Percentiles rank a stretch among this genome's conserved stretches.
phyloP scores from a whole-genome alignment of 2,113 vertebrate genomes.

The Antigone vipio region DNA sequence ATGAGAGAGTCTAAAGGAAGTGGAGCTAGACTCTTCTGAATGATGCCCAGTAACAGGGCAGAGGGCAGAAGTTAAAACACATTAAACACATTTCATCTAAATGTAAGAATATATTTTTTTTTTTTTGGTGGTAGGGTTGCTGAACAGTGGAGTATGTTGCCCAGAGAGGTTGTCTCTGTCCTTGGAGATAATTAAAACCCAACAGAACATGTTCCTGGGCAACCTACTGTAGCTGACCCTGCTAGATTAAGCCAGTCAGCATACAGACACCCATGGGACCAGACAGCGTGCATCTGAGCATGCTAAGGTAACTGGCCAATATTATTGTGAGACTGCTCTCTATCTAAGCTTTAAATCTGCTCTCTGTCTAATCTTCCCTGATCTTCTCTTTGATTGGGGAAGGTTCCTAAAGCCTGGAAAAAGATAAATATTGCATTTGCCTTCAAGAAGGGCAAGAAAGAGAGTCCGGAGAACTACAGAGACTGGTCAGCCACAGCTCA shows the following conservation, averaged over 20 bases:
- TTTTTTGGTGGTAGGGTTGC: not conserved
- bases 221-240: not conserved
- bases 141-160: not conserved
- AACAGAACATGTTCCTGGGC: not conserved
- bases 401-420: not conserved
- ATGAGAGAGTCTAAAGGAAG: not conserved
- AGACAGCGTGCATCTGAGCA: not conserved
- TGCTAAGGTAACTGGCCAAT: not conserved
- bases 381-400: not conserved
- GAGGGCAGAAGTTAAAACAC: not conserved
- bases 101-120: not conserved
- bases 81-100: not conserved
- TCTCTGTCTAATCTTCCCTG: not conserved
- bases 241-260: not conserved
- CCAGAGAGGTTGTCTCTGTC: not conserved
- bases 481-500: not conserved
- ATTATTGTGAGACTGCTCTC: not conserved
- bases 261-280: not conserved
- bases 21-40: not conserved
- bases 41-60: not conserved
- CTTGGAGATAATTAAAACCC: not conserved
- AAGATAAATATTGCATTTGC: not conserved
- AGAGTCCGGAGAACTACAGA: not conserved
- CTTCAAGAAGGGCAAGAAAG: not conserved
- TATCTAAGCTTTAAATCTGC: not conserved